phyloP scores from a whole-genome alignment of 2,113 vertebrate genomes.

The Phaethon lepturus region DNA sequence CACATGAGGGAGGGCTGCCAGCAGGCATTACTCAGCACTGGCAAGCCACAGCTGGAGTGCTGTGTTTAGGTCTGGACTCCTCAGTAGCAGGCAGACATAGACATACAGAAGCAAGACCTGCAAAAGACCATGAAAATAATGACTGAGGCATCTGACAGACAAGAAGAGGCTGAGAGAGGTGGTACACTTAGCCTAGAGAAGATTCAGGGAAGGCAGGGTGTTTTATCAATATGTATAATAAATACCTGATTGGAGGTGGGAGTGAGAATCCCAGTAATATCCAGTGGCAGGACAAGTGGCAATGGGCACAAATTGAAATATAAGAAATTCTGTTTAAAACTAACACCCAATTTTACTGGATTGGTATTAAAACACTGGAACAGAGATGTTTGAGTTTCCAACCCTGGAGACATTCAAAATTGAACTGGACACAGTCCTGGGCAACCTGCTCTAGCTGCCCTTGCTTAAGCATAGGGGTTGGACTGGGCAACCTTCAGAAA shows the following conservation, averaged over 20 bases:
- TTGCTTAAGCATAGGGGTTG: background rate
- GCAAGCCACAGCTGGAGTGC: background rate
- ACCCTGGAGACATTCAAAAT: background rate
- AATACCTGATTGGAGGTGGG: background rate
- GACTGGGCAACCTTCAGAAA: background rate
- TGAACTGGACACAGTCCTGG: background rate
- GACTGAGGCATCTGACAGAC: background rate
- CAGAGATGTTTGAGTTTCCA: background rate
- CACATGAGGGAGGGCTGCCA: background rate
- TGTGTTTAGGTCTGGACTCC: background rate
- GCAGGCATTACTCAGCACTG: conserved; percentile 12
- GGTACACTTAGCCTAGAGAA: background rate
- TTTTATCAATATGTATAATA: background rate
- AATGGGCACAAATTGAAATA: background rate
- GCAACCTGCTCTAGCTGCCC: background rate
- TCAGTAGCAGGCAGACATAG: background rate
- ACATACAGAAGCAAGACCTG: background rate
- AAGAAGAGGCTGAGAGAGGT: background rate
- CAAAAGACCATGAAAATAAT: background rate
- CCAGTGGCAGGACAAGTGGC: background rate
- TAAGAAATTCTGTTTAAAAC: background rate
- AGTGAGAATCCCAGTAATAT: background rate
- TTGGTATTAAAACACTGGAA: background rate
- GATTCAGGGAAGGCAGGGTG: too few relatives aligned
- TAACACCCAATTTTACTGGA: background rate